Evolutionary conservation across 2,797 vertebrate species (phyloP).

Genomic region (Acipenser oxyrinchus): DNA sequence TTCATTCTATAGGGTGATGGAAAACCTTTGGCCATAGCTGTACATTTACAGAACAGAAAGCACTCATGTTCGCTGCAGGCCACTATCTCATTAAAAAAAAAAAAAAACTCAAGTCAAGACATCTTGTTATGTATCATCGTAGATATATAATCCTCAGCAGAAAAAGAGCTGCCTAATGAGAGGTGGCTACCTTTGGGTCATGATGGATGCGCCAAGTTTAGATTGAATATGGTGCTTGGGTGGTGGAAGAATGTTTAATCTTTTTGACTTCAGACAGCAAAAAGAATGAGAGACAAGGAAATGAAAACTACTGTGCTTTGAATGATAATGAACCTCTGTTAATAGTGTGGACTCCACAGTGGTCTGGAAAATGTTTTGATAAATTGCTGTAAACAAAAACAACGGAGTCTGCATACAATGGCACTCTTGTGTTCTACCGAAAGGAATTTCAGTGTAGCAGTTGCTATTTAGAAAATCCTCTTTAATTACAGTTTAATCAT

Average conservation of each 20-base stretch:
- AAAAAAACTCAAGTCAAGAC: background rate
- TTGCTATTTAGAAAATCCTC: conserved; percentile 33
- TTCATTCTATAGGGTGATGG: too few species aligned
- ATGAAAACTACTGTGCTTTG: background rate
- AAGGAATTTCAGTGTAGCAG: conserved; percentile 18
- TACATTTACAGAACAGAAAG: too few species aligned
- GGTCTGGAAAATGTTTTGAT: conserved; percentile 1
- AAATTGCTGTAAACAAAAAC: conserved; percentile 3
- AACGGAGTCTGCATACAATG: conserved; percentile 4
- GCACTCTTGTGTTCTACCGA: conserved; percentile 5
- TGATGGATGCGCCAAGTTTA: background rate
- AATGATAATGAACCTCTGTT: background rate
- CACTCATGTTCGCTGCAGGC: too few species aligned
- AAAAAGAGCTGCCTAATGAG: background rate
- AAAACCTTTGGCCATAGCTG: too few species aligned
- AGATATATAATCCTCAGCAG: background rate
- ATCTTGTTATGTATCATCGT: background rate
- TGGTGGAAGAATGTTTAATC: background rate
- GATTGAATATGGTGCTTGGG: conserved; percentile 1
- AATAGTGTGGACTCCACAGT: conserved; percentile 1
- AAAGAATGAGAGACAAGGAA: background rate
- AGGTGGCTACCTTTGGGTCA: background rate
- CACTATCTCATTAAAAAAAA: too few species aligned
- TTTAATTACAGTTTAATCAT: conserved; percentile 42
- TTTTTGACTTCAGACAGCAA: conserved; percentile 1